phyloP scores from a whole-genome alignment of 2,797 vertebrate species.

The Alosa sapidissima region DNA sequence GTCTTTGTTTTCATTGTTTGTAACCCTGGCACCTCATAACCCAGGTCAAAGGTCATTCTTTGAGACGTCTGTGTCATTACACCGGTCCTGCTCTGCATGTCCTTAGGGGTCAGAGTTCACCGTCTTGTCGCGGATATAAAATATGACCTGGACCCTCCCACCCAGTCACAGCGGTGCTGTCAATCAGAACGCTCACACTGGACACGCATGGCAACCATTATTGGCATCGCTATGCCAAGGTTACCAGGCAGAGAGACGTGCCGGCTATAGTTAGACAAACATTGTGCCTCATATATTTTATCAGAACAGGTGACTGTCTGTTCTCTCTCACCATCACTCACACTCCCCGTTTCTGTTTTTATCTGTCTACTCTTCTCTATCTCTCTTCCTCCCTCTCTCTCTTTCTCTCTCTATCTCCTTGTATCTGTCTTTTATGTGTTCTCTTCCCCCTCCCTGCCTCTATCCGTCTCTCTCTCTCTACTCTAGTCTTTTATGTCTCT shows the following conservation, averaged over 20 bases:
- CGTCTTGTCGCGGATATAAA: background rate
- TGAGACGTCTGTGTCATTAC: background rate
- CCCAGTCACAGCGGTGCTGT: conserved; percentile 47
- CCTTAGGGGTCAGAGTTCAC: background rate
- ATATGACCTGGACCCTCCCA: conserved; percentile 44
- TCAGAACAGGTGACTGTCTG: conserved; percentile 52
- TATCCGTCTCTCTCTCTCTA: too few species aligned
- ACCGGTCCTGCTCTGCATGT: background rate
- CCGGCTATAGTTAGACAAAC: conserved; percentile 71
- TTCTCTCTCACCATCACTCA: conserved; percentile 22
- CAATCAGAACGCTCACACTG: conserved; percentile 55
- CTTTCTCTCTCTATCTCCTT: too few species aligned
- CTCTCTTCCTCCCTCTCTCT: too few species aligned
- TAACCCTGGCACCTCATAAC: background rate
- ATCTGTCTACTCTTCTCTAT: too few species aligned
- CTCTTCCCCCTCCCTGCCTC: too few species aligned
- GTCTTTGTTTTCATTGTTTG: background rate
- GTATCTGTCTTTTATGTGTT: too few species aligned
- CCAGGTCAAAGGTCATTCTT: background rate
- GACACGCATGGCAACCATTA: conserved; percentile 43
- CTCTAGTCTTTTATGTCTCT: too few species aligned
- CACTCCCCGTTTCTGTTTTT: too few species aligned
- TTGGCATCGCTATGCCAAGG: conserved; percentile 59
- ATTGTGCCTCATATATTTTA: conserved; percentile 55
- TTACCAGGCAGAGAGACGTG: conserved; percentile 49